Conservation (phyloP, 1,140 invertebrate genomes). For the Cotesia chilonis region DNA sequence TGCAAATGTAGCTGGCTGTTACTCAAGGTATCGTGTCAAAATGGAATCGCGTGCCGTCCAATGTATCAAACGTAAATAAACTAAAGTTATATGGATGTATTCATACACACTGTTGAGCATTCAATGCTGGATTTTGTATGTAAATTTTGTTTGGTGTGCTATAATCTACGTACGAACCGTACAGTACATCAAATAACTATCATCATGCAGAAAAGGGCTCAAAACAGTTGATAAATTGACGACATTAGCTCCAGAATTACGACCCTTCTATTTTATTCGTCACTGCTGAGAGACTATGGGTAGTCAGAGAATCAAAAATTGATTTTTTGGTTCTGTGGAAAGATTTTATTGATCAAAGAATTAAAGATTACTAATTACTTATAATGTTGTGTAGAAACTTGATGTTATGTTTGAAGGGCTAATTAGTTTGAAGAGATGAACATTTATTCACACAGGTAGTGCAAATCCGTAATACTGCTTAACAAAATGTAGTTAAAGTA, state of each 20-base stretch:
- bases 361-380: too few species aligned
- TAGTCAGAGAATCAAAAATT: slow-evolving; percentile 23
- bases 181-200: too few species aligned
- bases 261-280: slow-evolving; percentile 27
- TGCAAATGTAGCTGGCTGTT: not conserved
- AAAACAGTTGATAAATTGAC: slow-evolving; percentile 42
- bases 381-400: too few species aligned
- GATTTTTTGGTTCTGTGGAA: too few species aligned
- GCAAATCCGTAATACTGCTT: too few species aligned
- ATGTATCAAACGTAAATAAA: slow-evolving; percentile 50
- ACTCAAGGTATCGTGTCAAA: slow-evolving; percentile 45
- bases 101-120: too few species aligned
- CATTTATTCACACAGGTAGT: too few species aligned
- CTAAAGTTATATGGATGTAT: slow-evolving; percentile 45
- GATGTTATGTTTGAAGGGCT: too few species aligned
- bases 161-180: slow-evolving; percentile 21
- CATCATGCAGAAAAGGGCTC: too few species aligned
- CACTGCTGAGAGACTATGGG: slow-evolving; percentile 9
- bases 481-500: not conserved
- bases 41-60: slow-evolving; percentile 47
- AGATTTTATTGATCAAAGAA: too few species aligned
- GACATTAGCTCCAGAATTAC: slow-evolving; percentile 42
- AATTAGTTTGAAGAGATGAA: too few species aligned
- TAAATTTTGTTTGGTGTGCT: slow-evolving; percentile 41
- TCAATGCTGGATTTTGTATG: slow-evolving; percentile 46